These are phyloP conservation scores for Aquatica leii DNA, from an alignment of 2,888 invertebrate genomes.

Conservation along the genomic window DNA sequence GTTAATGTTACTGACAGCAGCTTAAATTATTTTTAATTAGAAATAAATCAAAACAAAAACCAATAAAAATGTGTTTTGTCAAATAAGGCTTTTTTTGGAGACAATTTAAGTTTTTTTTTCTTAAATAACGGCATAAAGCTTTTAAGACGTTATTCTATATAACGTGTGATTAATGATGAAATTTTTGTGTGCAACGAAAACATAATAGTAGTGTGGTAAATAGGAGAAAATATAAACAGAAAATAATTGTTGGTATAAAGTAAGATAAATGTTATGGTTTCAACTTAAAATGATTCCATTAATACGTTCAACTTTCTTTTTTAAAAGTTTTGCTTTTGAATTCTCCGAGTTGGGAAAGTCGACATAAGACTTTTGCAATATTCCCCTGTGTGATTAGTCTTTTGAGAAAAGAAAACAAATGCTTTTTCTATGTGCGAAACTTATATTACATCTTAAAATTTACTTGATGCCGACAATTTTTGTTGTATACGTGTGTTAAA, in stretches of 20 bases:
- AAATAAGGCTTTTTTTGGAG: neutral
- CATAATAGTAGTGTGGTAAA: conserved; percentile 16
- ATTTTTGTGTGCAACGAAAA: neutral
- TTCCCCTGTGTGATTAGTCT: conserved; percentile 8
- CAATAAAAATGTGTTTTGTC: neutral
- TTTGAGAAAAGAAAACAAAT: conserved; percentile 17
- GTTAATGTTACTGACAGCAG: neutral
- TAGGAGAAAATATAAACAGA: conserved; percentile 7
- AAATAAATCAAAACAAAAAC: neutral
- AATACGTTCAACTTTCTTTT: conserved; percentile 21
- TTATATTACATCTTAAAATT: neutral
- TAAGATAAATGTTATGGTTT: conserved; percentile 20
- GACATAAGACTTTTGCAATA: conserved; percentile 16
- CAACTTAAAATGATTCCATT: conserved; percentile 18
- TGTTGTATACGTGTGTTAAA: neutral
- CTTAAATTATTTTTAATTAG: conserved; percentile 2
- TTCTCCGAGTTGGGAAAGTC: conserved; percentile 16
- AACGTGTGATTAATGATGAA: neutral
- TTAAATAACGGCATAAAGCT: neutral
- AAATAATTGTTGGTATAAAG: neutral
- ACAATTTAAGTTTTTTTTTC: neutral
- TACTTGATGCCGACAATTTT: neutral
- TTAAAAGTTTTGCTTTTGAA: conserved; percentile 15
- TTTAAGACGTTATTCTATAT: neutral
- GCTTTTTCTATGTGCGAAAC: neutral